Evolutionary conservation across 2,113 vertebrate species (phyloP).

Genomic region (Gnathonemus longibarbis): DNA sequence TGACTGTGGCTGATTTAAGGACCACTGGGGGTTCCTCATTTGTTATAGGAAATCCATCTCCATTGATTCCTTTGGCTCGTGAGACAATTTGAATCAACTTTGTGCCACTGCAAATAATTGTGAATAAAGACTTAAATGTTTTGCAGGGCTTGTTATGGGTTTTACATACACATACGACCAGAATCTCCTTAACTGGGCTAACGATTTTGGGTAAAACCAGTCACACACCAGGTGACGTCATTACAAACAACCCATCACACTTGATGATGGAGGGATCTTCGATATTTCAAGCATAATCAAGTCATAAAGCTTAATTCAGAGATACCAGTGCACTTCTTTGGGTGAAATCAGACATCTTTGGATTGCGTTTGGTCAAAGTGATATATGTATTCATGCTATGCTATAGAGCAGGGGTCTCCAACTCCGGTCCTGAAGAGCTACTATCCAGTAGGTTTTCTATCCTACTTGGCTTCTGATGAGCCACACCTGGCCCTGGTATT

Average conservation of each 20-base stretch:
- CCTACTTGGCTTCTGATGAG: too few relatives aligned
- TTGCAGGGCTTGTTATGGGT: background rate
- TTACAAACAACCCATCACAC: background rate
- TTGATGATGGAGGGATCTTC: background rate
- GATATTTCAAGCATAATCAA: background rate
- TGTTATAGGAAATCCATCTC: slow-evolving; percentile 12
- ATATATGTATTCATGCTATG: background rate
- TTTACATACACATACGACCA: background rate
- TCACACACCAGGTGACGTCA: background rate
- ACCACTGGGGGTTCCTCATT: background rate
- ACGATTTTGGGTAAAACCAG: background rate
- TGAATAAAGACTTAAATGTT: slow-evolving; percentile 15
- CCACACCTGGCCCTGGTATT: too few relatives aligned
- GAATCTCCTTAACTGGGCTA: background rate
- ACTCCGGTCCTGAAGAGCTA: too few relatives aligned
- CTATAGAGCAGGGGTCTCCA: background rate
- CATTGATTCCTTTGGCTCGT: slow-evolving; percentile 12
- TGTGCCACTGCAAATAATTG: slow-evolving; percentile 20
- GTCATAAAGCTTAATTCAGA: background rate
- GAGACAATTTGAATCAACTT: slow-evolving; percentile 17
- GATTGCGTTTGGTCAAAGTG: background rate
- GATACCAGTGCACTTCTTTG: background rate
- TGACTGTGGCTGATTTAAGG: background rate
- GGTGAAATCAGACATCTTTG: background rate
- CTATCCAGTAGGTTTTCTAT: too few relatives aligned